Conservation (phyloP, 2,113 vertebrate genomes). For the Mesitornis unicolor region DNA sequence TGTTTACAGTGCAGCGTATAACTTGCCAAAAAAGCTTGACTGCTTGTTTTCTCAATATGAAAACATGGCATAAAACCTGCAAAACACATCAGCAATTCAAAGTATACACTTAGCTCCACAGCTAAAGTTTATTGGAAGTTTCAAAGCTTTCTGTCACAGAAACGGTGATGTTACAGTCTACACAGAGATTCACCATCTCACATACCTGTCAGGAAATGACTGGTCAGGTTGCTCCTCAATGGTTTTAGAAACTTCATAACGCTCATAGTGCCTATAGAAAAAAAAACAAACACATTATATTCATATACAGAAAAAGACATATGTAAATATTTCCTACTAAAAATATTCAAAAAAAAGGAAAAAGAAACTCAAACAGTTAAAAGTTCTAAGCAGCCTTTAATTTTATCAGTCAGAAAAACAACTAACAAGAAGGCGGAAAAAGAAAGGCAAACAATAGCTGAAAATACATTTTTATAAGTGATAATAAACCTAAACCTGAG, state of each 20-base stretch:
- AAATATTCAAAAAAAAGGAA: not conserved
- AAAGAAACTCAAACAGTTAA: accelerated
- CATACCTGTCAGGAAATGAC: slow-evolving; percentile 45
- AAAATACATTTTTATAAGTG: not conserved
- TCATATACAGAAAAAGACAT: not conserved
- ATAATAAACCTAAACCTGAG: not conserved
- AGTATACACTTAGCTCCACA: not conserved
- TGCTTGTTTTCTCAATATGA: not conserved
- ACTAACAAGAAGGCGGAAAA: not conserved
- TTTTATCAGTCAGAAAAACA: not conserved
- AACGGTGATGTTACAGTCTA: not conserved
- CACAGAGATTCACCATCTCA: not conserved
- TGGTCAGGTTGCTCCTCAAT: slow-evolving; percentile 17
- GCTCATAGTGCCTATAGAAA: slow-evolving; percentile 33
- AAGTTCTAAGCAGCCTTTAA: not conserved
- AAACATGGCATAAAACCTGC: not conserved
- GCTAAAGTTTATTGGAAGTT: not conserved
- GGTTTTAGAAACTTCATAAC: slow-evolving; percentile 50
- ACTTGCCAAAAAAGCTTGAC: not conserved
- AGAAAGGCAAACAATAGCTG: not conserved
- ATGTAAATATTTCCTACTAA: not conserved
- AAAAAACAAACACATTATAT: not conserved
- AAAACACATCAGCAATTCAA: not conserved
- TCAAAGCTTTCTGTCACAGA: not conserved
- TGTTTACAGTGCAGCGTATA: not conserved